Conservation (phyloP, 2,113 vertebrate species). For the Colinus virginianus region DNA sequence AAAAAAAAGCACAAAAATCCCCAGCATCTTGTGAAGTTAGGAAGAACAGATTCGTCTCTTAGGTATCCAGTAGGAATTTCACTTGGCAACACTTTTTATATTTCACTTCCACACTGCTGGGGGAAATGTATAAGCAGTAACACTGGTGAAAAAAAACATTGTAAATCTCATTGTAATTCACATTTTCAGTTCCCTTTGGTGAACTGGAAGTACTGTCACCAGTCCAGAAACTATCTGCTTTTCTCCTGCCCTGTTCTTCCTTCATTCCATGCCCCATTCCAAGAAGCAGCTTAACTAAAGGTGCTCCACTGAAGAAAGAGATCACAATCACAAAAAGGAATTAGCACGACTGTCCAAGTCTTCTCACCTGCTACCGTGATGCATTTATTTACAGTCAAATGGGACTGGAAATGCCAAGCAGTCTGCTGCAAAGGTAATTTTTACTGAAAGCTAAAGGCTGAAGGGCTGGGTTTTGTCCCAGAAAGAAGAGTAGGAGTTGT, state of each 20-base stretch:
- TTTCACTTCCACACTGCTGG: not conserved
- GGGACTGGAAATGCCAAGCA: not conserved
- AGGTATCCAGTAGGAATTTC: not conserved
- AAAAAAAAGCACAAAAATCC: not conserved
- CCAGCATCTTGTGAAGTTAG: not conserved
- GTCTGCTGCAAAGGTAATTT: not conserved
- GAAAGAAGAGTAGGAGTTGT: not conserved
- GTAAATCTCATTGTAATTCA: not conserved
- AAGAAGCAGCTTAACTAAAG: not conserved
- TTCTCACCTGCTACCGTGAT: not conserved
- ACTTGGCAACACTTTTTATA: not conserved
- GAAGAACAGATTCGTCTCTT: conserved; percentile 3
- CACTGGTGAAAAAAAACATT: not conserved
- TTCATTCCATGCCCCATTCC: not conserved
- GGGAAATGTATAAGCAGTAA: not conserved
- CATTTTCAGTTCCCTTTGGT: not conserved
- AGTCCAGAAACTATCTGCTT: not conserved
- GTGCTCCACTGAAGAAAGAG: not conserved
- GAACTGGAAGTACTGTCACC: not conserved
- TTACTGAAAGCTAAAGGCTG: not conserved
- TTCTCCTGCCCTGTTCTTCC: not conserved
- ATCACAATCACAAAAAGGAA: not conserved
- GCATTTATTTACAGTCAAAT: fast-evolving
- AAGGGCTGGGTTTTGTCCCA: not conserved
- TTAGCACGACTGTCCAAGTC: fast-evolving